Base-by-base conservation (phyloP, 2,888 invertebrate genomes). In the Troides oblongomaculatus region DNA sequence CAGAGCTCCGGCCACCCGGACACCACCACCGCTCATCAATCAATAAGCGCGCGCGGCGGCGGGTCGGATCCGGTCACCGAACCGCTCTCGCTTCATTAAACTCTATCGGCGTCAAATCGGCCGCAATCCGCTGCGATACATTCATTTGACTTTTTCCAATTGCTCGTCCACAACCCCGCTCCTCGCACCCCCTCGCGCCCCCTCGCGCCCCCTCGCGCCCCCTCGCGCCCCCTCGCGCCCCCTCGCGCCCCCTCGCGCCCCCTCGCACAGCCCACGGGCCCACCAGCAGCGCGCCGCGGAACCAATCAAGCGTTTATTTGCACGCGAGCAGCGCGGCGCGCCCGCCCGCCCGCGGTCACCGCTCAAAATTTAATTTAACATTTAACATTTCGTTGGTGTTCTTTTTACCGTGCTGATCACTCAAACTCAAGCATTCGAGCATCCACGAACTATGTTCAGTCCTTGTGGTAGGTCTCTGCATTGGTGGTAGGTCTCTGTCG, bases 261-360 rank as follows among this genome's bases (percentile, higher is more conserved):
- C 21, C 21, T 21, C 21, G 1, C 39, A 10, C 21, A 21, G 30
- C 30, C 4, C 30, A 30, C 30, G 30, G 21, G 46, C 39, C 64
- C 65, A 50, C 21, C 69, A 50, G 65, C 71, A 72, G 78, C 78
- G 80, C 81, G 79, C 77, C 74, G 77, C 75, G 77, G 85, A 84
- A 86, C 84, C 85, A 88, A 87, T 87, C 87, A 84, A 78, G 81
- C 86, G 84, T 81, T 83, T 86, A 86, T 88, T 89, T 88, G 88
- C 84, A 77, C 81, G 79, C 76, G 74, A 71, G 84, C 81, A 73
- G 60, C 53, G 59, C 64, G 57, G 61, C 69, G 64, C 53, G 21
- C 65, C 39, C 69, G 18, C 46, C 21, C 21, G 57, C 65, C 65
- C 62, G 69, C 61, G 70, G 70, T 71, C 66, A 25, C 64, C 43